Base-by-base conservation (phyloP, 2,888 invertebrate species). In the Rhamphomyia laevipes region DNA sequence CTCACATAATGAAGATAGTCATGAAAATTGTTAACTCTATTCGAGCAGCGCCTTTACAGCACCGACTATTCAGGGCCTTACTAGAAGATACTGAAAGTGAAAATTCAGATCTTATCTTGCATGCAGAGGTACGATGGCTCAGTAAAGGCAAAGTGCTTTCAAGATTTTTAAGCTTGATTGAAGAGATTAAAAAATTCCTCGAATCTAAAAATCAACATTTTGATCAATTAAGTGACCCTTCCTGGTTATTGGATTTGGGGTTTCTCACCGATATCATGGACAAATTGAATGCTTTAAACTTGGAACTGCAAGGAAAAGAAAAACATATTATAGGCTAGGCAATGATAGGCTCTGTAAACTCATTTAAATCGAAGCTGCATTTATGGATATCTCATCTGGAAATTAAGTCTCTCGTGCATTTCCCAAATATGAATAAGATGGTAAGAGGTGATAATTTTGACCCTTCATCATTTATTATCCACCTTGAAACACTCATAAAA, bases 241-340 rank as follows among this genome's bases (percentile, higher is more conserved):
- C 9, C 11, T 43, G 46, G 10, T 12, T 40, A n/a, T 1, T n/a
- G 5, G 13, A 45, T 11, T 38, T 46, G 10, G 38, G 30, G 10
- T 38, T 46, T 16, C 12, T 46, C 18, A 38, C 38, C 11, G 38
- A 46, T 13, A 27, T 27, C 23, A 27, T 9, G 9, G 5, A 4
- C 5, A 27, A 27, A 27, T 27, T 27, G 9, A 27, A 46, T 46
- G 2, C 23, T 13, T 16, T 46, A 38, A 38, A 38, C 16, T 11
- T 46, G 4, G 46, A 46, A 16, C 16, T 46, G 15, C 38, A 46
- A 38, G 41, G 31, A 23, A 40, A 30, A 41, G n/a, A 41, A 15
- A 46, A 46, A 46, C 15, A 2, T 43, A 41, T 46, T 41, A n/a
- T n/a, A n/a, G n/a, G 37, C 17, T 41, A n/a, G n/a, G 27, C 30